Conservation (phyloP, 2,113 vertebrate genomes). For the Callospermophilus lateralis region DNA sequence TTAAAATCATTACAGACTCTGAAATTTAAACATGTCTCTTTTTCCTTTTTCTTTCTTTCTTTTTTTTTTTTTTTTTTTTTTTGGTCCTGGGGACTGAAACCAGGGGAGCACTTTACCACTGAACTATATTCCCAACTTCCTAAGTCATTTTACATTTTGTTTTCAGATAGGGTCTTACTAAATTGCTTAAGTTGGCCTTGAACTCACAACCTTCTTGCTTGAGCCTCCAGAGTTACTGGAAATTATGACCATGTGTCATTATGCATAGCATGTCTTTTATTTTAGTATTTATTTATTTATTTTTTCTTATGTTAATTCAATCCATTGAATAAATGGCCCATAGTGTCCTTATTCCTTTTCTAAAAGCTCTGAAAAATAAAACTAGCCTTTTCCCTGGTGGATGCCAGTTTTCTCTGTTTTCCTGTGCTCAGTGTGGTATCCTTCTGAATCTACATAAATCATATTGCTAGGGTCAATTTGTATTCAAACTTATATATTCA, state of each 20-base stretch:
- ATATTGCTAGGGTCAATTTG: not conserved
- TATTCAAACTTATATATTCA: not conserved
- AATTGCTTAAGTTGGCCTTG: too few species aligned
- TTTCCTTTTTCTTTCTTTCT: too few species aligned
- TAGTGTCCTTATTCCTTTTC: not conserved
- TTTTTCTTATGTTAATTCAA: not conserved
- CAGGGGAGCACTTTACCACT: too few species aligned
- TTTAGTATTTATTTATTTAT: not conserved
- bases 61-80: too few species aligned
- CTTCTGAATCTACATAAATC: not conserved
- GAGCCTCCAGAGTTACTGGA: too few species aligned
- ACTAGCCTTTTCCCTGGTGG: not conserved
- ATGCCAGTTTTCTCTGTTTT: not conserved
- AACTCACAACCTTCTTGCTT: too few species aligned
- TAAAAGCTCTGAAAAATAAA: not conserved
- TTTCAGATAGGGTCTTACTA: too few species aligned
- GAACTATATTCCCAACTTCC: too few species aligned
- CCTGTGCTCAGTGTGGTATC: not conserved
- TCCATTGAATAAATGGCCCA: accelerated
- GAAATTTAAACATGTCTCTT: too few species aligned
- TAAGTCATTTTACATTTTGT: too few species aligned
- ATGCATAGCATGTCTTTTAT: not conserved
- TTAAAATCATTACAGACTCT: not conserved
- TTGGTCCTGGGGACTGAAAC: too few species aligned
- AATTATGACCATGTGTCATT: too few species aligned